phyloP scores from a whole-genome alignment of 2,113 vertebrate species.

The Chrysemys picta region DNA sequence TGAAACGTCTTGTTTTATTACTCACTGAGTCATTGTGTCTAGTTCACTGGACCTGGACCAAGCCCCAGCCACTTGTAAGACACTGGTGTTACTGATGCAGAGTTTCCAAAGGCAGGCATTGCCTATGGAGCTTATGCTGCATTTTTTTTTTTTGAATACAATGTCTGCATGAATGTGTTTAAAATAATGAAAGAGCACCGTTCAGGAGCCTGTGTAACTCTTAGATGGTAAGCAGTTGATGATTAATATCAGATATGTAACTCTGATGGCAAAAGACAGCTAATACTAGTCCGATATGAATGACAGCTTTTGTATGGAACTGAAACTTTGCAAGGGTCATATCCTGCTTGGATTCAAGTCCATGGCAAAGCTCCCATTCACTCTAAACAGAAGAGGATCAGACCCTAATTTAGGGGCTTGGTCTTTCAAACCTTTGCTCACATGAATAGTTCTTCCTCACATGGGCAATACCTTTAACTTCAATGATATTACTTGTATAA shows the following conservation, averaged over 20 bases:
- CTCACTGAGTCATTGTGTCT: neutral
- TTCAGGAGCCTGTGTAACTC: neutral
- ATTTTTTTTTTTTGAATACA: neutral
- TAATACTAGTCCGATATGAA: conserved; percentile 28
- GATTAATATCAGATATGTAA: neutral
- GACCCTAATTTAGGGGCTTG: neutral
- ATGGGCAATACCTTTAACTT: conserved; percentile 23
- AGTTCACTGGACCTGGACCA: neutral
- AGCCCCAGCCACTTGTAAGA: neutral
- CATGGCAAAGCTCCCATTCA: conserved; percentile 32
- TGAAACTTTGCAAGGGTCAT: neutral
- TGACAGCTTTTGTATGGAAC: conserved; percentile 4
- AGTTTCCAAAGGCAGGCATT: neutral
- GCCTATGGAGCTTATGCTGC: neutral
- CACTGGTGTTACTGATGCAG: neutral
- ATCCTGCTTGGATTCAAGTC: conserved; percentile 15
- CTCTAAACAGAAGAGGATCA: conserved; percentile 18
- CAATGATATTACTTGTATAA: neutral
- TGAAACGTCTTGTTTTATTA: neutral
- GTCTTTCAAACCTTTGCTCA: conserved; percentile 25
- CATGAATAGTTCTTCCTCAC: neutral
- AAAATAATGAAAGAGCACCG: neutral
- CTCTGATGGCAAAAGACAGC: conserved; percentile 34
- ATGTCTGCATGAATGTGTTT: neutral
- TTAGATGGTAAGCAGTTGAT: neutral